Evolutionary conservation across 92 coral and sea anemone species (phyloP), one percentile per base, ranked within the genome.

Genomic region (Plumapathes pennacea): DNA sequence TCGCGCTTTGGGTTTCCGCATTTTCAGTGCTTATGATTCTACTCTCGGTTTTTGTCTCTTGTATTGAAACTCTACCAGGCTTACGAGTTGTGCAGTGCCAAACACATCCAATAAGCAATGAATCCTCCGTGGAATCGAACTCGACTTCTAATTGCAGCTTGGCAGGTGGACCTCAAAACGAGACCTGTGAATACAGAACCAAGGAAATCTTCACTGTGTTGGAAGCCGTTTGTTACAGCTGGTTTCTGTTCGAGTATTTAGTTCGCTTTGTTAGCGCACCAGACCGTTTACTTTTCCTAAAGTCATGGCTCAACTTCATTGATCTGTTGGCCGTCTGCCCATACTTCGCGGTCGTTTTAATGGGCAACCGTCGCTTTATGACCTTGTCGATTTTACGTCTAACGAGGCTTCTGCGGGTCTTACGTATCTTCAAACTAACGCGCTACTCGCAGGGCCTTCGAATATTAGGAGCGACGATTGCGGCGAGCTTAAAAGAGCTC

Each of bases 391-490:
- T 88, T 45, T 74, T 81, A 8, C 84, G 99, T 1, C 62, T 82
- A 5, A 64, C 89, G 7, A 77, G 89, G 24, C 72, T 94, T 18
- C 72, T 94, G 3, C 84, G 99, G 2, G 79, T 94, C 8, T 64
- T 90, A 43, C 86, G 99, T 34, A 78, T 89, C 36, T 70, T 89
- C 21, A 94, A 94, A 49, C 82, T 94, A 3, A 78, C 99, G 5
- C 89, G 96, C 10, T 94, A 94, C 54, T 94, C 99, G 25, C 79
- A 88, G n/a, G 99, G 90, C 5, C 89, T 94, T n/a, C 89, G 85
- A 47, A 89, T 86, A 12, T 69, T 88, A 31, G 86, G 90, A n/a
- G 80, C 72, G 57, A 94, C 99, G 0, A 30, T 94, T 8, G 85
- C 85, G 37, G 96, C 87, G 20, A 94, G 99, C 32, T 60, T 84